Base-by-base conservation (phyloP, 2,888 invertebrate genomes). In the Busseola fusca region DNA sequence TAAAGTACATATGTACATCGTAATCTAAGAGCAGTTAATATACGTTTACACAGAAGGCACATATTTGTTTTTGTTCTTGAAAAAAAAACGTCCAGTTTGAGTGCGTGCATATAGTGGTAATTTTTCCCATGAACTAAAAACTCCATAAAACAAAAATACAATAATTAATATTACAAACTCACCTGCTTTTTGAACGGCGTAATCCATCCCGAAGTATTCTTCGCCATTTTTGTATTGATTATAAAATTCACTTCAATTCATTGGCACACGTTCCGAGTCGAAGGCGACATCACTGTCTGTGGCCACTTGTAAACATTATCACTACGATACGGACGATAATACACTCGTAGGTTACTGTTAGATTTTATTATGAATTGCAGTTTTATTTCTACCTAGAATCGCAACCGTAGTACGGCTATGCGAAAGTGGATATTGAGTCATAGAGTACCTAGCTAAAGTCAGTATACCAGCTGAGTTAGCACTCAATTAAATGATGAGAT, bases 141-240 rank as follows among this genome's bases (percentile, higher is more conserved):
- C 0, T 1, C 7, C 2, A 34, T 12, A 2, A 12, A 7, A 9
- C 18, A 0, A 21, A 9, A 37, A 54, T n/a, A 25, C 9, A 34
- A 6, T n/a, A 27, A 1, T 0, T 14, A 0, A 27, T 12, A 71
- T 0, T 6, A 34, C 6, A 3, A 69, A 62, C 74, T 78, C 52
- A 88, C 88, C 82, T 88, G 88, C 56, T 87, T 88, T 54, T 83
- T 87, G 69, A 88, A 87, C 30, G 88, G 88, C 16, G 88, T 88
- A 1, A 87, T 76, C 85, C 86, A 88, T 81, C 52, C 66, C 0
- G 75, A 57, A 1, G 74, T 69, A 25, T 74, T 70, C 56, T 76
- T 79, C 58, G 74, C 75, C 84, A 84, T 74, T 71, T 74, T 74
- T 5, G 21, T 56, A 18, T 25, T 27, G 21, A n/a, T 48, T 57